phyloP scores from a whole-genome alignment of 1,140 invertebrate species.

The Bombyx mori region DNA sequence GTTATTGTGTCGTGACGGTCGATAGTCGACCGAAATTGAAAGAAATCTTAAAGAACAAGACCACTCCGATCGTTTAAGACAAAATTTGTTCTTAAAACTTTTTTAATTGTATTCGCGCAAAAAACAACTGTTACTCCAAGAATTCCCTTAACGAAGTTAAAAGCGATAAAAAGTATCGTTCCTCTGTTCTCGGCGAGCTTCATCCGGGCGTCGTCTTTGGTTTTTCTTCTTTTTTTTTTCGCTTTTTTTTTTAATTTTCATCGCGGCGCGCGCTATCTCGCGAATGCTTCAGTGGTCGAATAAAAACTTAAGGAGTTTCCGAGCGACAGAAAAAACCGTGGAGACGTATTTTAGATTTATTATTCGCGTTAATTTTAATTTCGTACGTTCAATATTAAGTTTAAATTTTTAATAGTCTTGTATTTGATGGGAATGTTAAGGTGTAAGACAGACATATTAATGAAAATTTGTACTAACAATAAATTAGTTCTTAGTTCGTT shows the following conservation, averaged over 20 bases:
- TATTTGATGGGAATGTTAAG: too few species aligned
- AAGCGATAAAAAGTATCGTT: slow-evolving; percentile 33
- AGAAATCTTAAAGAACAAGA: too few species aligned
- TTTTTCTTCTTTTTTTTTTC: slow-evolving; percentile 35
- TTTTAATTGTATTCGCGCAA: slow-evolving; percentile 19
- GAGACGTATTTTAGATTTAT: slow-evolving; percentile 1
- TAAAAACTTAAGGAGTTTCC: slow-evolving; percentile 67
- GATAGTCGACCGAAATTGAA: too few species aligned
- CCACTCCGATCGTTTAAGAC: too few species aligned
- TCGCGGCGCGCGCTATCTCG: slow-evolving; percentile 60
- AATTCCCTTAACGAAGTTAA: slow-evolving; percentile 21
- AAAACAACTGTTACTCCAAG: slow-evolving; percentile 19
- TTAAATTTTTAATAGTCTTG: neutral
- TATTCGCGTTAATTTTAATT: neutral
- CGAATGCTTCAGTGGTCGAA: slow-evolving; percentile 71
- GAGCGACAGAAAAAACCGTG: slow-evolving; percentile 21
- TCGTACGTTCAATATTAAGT: neutral
- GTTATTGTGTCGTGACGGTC: too few species aligned
- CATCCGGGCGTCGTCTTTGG: slow-evolving; percentile 23
- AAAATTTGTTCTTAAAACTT: neutral
- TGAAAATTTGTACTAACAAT: too few species aligned
- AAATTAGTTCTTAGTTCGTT: too few species aligned
- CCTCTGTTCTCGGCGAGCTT: slow-evolving; percentile 8
- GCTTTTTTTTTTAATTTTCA: slow-evolving; percentile 64
- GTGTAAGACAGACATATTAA: too few species aligned